Base-by-base conservation (phyloP, 1,140 invertebrate species). In the Nasonia giraulti region DNA sequence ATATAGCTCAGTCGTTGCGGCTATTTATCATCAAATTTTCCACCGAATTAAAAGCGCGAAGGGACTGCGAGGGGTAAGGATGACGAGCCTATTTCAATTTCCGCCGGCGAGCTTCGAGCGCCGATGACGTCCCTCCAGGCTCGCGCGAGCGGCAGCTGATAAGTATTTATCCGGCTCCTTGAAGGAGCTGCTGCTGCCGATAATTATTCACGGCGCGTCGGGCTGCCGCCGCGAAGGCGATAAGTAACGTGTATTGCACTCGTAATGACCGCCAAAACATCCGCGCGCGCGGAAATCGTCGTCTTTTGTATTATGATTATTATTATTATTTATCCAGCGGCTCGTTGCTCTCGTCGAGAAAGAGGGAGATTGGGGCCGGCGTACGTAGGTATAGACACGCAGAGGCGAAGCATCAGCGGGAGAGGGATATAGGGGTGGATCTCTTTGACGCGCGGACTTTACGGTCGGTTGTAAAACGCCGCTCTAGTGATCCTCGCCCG, bases 111-210 rank as follows among this genome's bases (percentile, higher is more conserved):
- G 17, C 20, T n/a, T 82, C 12, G 27, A 23, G 11, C 17, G 6
- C 37, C 62, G 33, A 40, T 69, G 62, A 69, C 68, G 31, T 62
- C n/a, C 55, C 55, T 62, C 20, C 17, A 71, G 68, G 68, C 44
- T 11, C 3, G 33, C 33, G 66, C 8, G 68, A 11, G 20, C 10
- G 55, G 23, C 12, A 62, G 44, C 12, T 74, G 33, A 82, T 82
- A 74, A 82, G 75, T 82, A 82, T 82, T 82, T 74, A 82, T n/a
- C 14, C n/a, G 23, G 47, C 55, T 62, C 55, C 55, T 62, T 73
- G 27, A n/a, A 73, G 23, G 27, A 73, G 40, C 7, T 23, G 23
- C 23, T 14, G 68, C 12, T 27, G 40, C 23, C 55, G 71, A 74
- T 82, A 62, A 74, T 82, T 82, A 82, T 82, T 73, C 44, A 37